These are phyloP conservation scores for Mormyrus iriodes DNA, from an alignment of 2,113 vertebrate species.

Conservation along the genomic window DNA sequence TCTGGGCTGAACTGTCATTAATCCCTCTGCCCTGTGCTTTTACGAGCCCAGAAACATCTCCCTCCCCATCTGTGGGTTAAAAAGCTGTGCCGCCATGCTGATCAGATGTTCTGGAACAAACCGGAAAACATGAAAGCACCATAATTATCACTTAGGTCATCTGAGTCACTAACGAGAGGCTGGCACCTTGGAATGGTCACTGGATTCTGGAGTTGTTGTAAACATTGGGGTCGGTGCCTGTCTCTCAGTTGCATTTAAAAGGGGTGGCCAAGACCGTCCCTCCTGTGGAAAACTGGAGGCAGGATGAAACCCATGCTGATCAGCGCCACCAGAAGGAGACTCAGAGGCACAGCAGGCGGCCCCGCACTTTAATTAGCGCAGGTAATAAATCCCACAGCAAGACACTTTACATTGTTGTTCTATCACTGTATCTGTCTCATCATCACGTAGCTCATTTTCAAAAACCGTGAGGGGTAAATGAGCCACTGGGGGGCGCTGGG, in stretches of 20 bases:
- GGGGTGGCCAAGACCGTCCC: slow-evolving; percentile 22
- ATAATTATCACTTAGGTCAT: slow-evolving; percentile 69
- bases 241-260: slow-evolving; percentile 50
- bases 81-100: slow-evolving; percentile 64
- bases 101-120: slow-evolving; percentile 66
- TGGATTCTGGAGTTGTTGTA: slow-evolving; percentile 58
- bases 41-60: slow-evolving; percentile 68
- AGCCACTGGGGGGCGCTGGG: background rate
- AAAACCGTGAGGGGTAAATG: background rate
- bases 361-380: slow-evolving; percentile 53
- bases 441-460: slow-evolving; percentile 11
- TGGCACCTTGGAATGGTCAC: slow-evolving; percentile 70
- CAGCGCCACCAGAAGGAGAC: background rate
- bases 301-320: background rate
- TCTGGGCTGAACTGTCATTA: slow-evolving; percentile 65
- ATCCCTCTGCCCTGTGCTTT: slow-evolving; percentile 69
- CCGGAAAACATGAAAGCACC: slow-evolving; percentile 65
- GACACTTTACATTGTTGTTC: slow-evolving; percentile 42
- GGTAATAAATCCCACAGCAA: slow-evolving; percentile 22
- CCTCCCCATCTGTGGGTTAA: slow-evolving; percentile 64
- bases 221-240: slow-evolving; percentile 36
- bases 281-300: background rate
- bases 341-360: slow-evolving; percentile 31
- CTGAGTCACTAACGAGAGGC: slow-evolving; percentile 79
- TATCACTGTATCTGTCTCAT: slow-evolving; percentile 47